These are phyloP conservation scores for Pseudopodoces humilis DNA, from an alignment of 2,113 vertebrate genomes.

Conservation along the genomic window DNA sequence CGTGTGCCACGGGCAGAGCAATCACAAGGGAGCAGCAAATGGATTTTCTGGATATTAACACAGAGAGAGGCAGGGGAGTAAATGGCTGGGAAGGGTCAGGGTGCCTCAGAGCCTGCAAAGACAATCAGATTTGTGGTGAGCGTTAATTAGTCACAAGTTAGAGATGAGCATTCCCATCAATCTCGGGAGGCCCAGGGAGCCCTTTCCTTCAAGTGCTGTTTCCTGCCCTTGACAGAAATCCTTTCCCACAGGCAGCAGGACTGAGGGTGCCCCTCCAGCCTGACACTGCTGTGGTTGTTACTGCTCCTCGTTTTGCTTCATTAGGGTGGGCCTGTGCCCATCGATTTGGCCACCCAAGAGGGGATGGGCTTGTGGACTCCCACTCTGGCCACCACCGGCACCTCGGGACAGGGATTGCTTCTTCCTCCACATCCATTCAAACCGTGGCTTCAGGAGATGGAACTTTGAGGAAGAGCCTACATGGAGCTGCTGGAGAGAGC, in stretches of 20 bases:
- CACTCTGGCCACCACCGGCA: background rate
- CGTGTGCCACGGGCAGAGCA: background rate
- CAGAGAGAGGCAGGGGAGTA: background rate
- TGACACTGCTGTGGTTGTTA: fast-evolving
- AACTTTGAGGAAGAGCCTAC: background rate
- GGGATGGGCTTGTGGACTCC: too few relatives aligned
- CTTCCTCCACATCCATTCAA: background rate
- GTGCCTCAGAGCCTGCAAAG: background rate
- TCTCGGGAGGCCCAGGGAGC: background rate
- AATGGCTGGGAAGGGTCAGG: background rate
- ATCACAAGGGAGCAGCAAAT: background rate
- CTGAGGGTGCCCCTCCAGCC: background rate
- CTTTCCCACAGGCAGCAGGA: background rate
- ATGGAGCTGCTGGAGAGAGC: background rate
- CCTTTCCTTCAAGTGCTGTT: background rate
- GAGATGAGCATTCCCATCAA: background rate
- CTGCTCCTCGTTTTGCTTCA: background rate
- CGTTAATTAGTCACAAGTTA: background rate
- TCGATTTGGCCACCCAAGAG: background rate
- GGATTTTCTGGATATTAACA: background rate
- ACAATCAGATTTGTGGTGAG: background rate
- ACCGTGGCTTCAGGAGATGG: fast-evolving
- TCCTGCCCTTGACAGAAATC: background rate
- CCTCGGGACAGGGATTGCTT: background rate
- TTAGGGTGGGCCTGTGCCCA: background rate